A percentile compares a stretch with the other conserved stretches of the same genome.
Evolutionary conservation across 2,888 invertebrate genomes (phyloP).

Genomic region (Lithophane socia): DNA sequence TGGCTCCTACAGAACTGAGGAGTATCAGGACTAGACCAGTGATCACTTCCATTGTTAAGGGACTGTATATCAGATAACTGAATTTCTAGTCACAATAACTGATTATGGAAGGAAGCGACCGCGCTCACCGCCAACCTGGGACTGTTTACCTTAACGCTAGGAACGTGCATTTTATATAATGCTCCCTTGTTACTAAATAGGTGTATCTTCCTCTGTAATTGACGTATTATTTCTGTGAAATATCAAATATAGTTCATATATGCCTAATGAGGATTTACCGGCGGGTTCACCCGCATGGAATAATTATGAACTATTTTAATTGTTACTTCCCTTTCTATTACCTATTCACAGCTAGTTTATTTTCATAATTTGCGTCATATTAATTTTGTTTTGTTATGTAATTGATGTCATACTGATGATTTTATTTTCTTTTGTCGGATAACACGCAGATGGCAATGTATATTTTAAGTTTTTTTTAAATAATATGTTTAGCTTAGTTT

Average conservation of each 20-base stretch:
- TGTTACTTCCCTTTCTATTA: neutral
- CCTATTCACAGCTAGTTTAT: neutral
- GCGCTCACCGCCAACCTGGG: neutral
- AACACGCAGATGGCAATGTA: no score
- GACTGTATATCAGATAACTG: conserved; percentile 41
- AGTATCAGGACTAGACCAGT: conserved; percentile 32
- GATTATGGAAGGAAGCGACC: conserved; percentile 1
- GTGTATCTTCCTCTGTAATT: neutral
- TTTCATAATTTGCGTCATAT: neutral
- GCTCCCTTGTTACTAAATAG: neutral
- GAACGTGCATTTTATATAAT: conserved; percentile 19
- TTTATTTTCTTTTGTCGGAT: neutral
- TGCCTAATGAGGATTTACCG: neutral
- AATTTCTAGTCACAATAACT: conserved; percentile 30
- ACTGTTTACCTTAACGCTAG: conserved; percentile 17
- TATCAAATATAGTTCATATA: neutral
- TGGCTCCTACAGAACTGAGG: conserved; percentile 37
- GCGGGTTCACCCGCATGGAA: neutral
- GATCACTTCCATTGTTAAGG: conserved; percentile 43
- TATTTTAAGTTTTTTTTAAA: neutral
- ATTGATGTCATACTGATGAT: neutral
- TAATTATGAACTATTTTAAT: neutral
- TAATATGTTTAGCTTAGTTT: neutral
- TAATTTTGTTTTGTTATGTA: neutral
- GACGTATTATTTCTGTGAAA: conserved; percentile 16